phyloP scores from a whole-genome alignment of 2,888 invertebrate species.

The Chironomus tentans region DNA sequence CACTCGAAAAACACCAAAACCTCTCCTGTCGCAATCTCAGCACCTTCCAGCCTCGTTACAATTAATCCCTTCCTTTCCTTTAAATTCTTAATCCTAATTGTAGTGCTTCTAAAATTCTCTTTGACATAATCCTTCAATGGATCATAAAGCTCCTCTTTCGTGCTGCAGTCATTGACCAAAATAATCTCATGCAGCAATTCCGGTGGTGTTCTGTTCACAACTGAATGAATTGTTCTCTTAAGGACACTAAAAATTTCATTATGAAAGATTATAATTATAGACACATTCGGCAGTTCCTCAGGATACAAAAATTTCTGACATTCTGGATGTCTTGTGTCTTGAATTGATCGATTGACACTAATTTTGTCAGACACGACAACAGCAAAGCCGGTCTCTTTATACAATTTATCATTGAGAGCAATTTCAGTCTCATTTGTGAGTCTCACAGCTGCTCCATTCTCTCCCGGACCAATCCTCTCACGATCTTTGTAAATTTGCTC shows the following conservation, averaged over 20 bases:
- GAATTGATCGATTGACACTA: neutral
- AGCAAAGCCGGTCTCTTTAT: neutral
- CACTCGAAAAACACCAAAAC: constrained; percentile 87
- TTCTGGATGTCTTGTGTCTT: neutral
- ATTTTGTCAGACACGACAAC: neutral
- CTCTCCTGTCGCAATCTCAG: constrained; percentile 71
- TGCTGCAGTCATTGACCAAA: constrained; percentile 45
- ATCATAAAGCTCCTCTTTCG: constrained; percentile 41
- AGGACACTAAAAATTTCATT: constrained; percentile 1
- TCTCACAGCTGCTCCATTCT: neutral
- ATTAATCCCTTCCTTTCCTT: constrained; percentile 78
- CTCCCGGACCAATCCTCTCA: neutral
- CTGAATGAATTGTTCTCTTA: neutral
- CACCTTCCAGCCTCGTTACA: constrained; percentile 78
- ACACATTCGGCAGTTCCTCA: neutral
- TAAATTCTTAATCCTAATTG: constrained; percentile 65
- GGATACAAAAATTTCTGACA: neutral
- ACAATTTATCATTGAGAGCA: neutral
- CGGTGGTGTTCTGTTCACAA: neutral
- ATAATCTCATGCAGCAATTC: constrained; percentile 37
- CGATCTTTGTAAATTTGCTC: neutral
- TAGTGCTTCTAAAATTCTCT: constrained; percentile 36
- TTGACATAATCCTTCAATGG: constrained; percentile 42
- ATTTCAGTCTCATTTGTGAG: neutral
- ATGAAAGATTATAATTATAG: neutral